These are phyloP conservation scores for Heteromormyrus szaboi DNA, from an alignment of 2,797 vertebrate species.

Conservation along the genomic window DNA sequence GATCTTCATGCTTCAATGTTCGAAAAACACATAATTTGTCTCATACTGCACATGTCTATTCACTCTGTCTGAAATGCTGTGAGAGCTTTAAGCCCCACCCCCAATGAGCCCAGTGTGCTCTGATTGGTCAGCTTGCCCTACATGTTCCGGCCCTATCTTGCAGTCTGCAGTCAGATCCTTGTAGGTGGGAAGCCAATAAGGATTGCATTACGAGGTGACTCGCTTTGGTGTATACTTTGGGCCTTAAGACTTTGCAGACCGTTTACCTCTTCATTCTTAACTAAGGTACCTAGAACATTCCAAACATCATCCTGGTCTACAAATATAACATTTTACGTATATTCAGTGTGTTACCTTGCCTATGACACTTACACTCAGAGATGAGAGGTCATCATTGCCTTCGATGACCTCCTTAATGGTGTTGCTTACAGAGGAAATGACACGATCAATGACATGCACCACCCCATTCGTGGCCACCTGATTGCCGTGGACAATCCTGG, in stretches of 20 bases:
- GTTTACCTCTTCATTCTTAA: not conserved
- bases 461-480: conserved; percentile 93
- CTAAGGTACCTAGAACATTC: not conserved
- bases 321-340: not conserved
- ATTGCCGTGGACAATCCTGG: conserved; percentile 83
- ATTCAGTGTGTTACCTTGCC: not conserved
- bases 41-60: not conserved
- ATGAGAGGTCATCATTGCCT: conserved; percentile 66
- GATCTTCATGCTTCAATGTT: not conserved
- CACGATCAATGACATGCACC: conserved; percentile 86
- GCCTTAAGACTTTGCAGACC: too few relatives aligned
- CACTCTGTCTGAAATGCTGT: not conserved
- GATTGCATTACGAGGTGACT: not conserved
- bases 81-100: not conserved
- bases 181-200: not conserved
- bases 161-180: not conserved
- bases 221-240: not conserved
- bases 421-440: conserved; percentile 68
- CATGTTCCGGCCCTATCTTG: not conserved
- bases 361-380: conserved; percentile 66
- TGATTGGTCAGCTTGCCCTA: not conserved
- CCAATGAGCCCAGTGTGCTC: not conserved
- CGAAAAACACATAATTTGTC: not conserved
- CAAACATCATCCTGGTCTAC: not conserved
- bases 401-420: conserved; percentile 79